Percentiles rank a stretch among this genome's conserved stretches.
phyloP scores from a whole-genome alignment of 2,888 invertebrate species.

The Xestia ashworthii region DNA sequence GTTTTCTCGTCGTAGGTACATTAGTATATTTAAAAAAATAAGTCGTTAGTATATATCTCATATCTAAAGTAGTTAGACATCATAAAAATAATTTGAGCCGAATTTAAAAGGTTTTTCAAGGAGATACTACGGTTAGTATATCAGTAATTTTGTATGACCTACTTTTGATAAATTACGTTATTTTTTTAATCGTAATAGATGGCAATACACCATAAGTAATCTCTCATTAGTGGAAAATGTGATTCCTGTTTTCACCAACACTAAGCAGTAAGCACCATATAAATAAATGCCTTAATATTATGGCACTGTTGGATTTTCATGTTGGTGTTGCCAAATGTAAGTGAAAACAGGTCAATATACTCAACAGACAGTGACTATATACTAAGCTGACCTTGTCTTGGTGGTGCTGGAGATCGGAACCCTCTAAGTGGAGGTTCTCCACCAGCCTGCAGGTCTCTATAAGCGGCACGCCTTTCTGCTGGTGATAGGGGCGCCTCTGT shows the following conservation, averaged over 20 bases:
- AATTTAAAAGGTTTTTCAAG: background rate
- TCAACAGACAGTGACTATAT: background rate
- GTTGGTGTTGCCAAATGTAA: background rate
- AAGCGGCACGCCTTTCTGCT: slow-evolving; percentile 95
- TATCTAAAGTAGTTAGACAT: slow-evolving; percentile 1
- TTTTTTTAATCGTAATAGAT: background rate
- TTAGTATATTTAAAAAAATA: slow-evolving; percentile 19
- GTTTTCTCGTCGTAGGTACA: slow-evolving; percentile 12
- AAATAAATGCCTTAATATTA: background rate
- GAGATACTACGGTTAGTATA: background rate
- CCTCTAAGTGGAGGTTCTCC: slow-evolving; percentile 98
- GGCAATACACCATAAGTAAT: background rate
- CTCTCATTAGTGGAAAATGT: background rate
- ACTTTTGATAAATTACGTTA: background rate
- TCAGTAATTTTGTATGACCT: background rate
- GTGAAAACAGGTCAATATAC: background rate
- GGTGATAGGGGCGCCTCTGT: slow-evolving; percentile 93
- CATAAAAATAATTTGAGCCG: slow-evolving; percentile 1
- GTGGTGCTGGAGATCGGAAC: slow-evolving; percentile 96
- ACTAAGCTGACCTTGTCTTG: slow-evolving; percentile 80
- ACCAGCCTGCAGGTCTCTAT: slow-evolving; percentile 97
- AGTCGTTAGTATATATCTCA: slow-evolving; percentile 28
- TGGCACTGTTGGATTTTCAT: background rate
- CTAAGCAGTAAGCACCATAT: background rate
- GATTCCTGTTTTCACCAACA: background rate